phyloP scores from a whole-genome alignment of 2,888 invertebrate genomes.

The Bedellia somnulentella region DNA sequence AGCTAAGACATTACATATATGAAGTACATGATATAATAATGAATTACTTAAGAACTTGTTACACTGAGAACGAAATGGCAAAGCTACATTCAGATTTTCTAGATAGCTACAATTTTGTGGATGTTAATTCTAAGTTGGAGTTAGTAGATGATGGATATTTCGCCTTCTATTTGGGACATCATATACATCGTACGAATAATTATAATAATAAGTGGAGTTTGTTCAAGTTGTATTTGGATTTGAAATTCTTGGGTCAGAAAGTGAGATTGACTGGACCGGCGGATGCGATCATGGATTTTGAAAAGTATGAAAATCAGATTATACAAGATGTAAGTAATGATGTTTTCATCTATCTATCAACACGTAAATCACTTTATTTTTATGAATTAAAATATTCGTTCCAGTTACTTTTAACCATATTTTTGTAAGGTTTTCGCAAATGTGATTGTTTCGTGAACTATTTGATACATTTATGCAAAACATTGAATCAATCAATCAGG shows the following conservation, averaged over 20 bases:
- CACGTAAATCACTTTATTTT: too few species aligned
- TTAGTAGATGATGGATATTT: slow-evolving; percentile 74
- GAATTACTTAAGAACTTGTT: slow-evolving; percentile 58
- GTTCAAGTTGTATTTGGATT: slow-evolving; percentile 67
- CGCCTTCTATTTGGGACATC: slow-evolving; percentile 71
- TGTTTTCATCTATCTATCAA: too few species aligned
- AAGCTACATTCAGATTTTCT: slow-evolving; percentile 62
- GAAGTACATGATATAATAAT: slow-evolving; percentile 72
- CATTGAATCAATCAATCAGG: too few species aligned
- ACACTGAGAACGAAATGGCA: slow-evolving; percentile 33
- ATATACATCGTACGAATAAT: slow-evolving; percentile 59
- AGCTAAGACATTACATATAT: slow-evolving; percentile 65
- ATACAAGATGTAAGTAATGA: slow-evolving; percentile 24
- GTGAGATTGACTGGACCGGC: slow-evolving; percentile 67
- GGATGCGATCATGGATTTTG: slow-evolving; percentile 69
- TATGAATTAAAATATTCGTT: too few species aligned
- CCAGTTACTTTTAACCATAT: too few species aligned
- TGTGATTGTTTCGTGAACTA: too few species aligned
- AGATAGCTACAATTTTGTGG: slow-evolving; percentile 56
- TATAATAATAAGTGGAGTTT: slow-evolving; percentile 38
- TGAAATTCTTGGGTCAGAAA: slow-evolving; percentile 72
- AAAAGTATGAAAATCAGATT: slow-evolving; percentile 64
- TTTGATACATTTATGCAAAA: too few species aligned
- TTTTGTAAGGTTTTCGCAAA: too few species aligned
- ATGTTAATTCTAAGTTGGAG: slow-evolving; percentile 46